Base-by-base conservation (phyloP, 2,888 invertebrate genomes). In the Heliconius cydno region DNA sequence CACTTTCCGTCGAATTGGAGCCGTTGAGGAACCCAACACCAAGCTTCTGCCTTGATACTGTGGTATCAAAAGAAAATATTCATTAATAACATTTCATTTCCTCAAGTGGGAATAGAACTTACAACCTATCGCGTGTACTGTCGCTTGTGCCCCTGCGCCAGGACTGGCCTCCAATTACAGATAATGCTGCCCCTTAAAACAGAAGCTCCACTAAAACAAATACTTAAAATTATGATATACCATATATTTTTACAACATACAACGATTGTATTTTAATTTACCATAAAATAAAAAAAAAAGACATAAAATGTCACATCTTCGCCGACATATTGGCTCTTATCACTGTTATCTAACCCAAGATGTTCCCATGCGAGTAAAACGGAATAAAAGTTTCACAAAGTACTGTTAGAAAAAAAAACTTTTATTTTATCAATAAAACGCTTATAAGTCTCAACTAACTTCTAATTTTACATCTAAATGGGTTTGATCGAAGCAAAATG, bases 381-480 rank as follows among this genome's bases (percentile, higher is more conserved):
- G 74, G 65, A 84, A 86, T 86, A 85, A 85, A 85, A 84, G 81
- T 83, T 81, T 83, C 82, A 82, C 83, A 82, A 82, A 83, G 83
- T 83, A 85, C 84, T 84, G 84, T 84, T 83, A 84, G 85, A 86
- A 87, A 81, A 88, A 87, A 86, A 79, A 87, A 41, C 2, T 85
- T 84, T 85, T 86, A 87, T 88, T 86, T 86, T 86, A 88, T 87
- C 87, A 88, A 90, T 90, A 90, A 90, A 90, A 89, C 85, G 86
- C 85, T 87, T 86, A 87, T 87, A 88, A 88, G 88, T 81, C 80
- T 78, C 84, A 84, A 83, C 82, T 83, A 85, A 83, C 82, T 84
- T 84, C 83, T 84, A 82, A 85, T 82, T 80, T 84, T 84, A 84
- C 82, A 81, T 81, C 52, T 81, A 76, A 41, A 70, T 63, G 38